Evolutionary conservation across 2,888 invertebrate species (phyloP), one percentile per base, ranked within the genome.

Genomic region (Lasius fuliginosus): DNA sequence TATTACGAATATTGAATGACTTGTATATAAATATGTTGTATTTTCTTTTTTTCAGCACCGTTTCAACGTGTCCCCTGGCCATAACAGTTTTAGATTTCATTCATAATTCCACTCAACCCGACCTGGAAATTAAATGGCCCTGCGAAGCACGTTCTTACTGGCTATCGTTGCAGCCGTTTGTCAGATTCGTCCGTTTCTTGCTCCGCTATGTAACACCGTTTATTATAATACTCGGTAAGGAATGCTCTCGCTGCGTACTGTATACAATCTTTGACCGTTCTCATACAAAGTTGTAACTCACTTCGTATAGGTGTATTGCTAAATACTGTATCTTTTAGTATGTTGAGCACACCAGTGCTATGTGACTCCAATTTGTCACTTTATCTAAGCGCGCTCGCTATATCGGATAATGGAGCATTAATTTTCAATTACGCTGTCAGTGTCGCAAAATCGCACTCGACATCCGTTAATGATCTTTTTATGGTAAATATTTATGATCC

Each of bases 321-420:
- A 62, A 95, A 95, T 87, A 87, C 87, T 18, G 83, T 94, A 40
- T 94, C 94, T n/a, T 94, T 94, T 76, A 91, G 90, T 67, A 91
- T 94, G 86, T 89, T 95, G 58, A 91, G 90, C 73, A 93, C 92
- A 18, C 89, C 94, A 18, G 91, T 94, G 15, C 88, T 94, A 30
- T 90, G 92, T 36, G 93, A 93, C 77, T 93, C 93, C 62, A 94
- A 93, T 85, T 91, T 94, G 81, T 94, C 94, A 1, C 86, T 95
- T 60, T 95, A 95, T 85, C 89, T 95, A 42, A 89, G 93, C 46
- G 93, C 94, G 36, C 91, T 95, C 36, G 94, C 94, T 40, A 86
- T 95, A 67, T 94, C 94, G 69, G 95, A 95, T 85, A 93, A 92
- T 85, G 94, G 94, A 11, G 94, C 94, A 76, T 87, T 95, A 46